Percentiles rank a stretch among this genome's conserved stretches.
phyloP scores from a whole-genome alignment of 2,797 vertebrate genomes.

The Tachyglossus aculeatus region DNA sequence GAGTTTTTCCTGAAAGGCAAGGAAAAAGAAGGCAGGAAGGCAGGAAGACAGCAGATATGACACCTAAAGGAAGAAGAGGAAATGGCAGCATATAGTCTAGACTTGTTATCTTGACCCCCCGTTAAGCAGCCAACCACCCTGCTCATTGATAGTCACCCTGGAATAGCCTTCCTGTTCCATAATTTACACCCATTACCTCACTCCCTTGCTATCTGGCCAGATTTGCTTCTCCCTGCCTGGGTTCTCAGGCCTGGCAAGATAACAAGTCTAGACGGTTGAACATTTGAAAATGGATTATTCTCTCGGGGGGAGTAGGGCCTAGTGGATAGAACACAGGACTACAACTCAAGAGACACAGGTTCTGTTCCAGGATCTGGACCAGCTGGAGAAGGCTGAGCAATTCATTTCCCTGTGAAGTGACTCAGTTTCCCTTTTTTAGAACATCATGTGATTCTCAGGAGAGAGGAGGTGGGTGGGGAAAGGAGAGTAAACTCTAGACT shows the following conservation, averaged over 20 bases:
- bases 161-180: conserved; percentile 55
- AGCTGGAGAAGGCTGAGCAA: neutral
- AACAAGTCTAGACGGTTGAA: conserved; percentile 61
- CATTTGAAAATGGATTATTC: conserved; percentile 39
- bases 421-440: no score
- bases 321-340: neutral
- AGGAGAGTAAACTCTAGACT: no score
- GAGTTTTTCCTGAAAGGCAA: conserved; percentile 49
- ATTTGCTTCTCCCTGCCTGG: conserved; percentile 35
- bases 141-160: conserved; percentile 42
- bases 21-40: conserved; percentile 43
- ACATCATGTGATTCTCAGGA: no score
- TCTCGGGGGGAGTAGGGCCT: conserved; percentile 15
- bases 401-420: fast-evolving
- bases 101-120: conserved; percentile 45
- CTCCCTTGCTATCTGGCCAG: conserved; percentile 54
- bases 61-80: conserved; percentile 63
- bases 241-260: conserved; percentile 57
- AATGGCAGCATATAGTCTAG: conserved; percentile 49
- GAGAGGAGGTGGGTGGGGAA: no score
- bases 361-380: fast-evolving
- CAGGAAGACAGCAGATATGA: conserved; percentile 59
- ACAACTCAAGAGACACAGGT: neutral
- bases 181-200: conserved; percentile 56
- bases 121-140: conserved; percentile 39